Evolutionary conservation across 2,888 invertebrate genomes (phyloP), one percentile per base, ranked within the genome.

Genomic region (Amphimallon solstitiale): DNA sequence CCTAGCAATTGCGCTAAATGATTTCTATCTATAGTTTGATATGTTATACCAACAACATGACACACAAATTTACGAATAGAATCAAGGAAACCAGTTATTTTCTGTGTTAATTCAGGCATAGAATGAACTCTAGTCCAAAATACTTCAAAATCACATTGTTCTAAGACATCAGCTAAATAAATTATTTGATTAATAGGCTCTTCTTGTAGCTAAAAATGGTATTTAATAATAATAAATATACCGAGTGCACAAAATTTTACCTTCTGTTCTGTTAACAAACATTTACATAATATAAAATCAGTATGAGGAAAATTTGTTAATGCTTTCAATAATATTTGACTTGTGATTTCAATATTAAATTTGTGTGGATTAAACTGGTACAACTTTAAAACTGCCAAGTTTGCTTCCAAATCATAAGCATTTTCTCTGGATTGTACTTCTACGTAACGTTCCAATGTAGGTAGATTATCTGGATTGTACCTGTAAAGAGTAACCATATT

Each of bases 211-310:
- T 94, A 84, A 52, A 84, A 68, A 45, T 56, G 9, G 6, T 2
- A 52, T 1, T 52, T 1, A 29, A n/a, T 6, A 5, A 7, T 34
- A 10, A 34, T n/a, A 21, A 2, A 2, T n/a, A 14, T n/a, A 15
- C 5, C 19, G 15, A 7, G 35, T 19, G 29, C 10, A 51, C 1
- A 21, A 7, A 23, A 51, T 5, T 4, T 5, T 48, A 65, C 89
- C 78, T 87, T 88, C 75, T 87, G 86, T 66, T 94, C 93, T 71
- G 94, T 91, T 66, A 99, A 86, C 63, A 99, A 87, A 81, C 97
- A 98, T 84, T 99, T 99, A 85, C 98, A 99, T 71, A 99, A 86
- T 49, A 97, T 95, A 79, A 98, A 98, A 83, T 99, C 99, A 6
- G 98, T 95, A 78, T 98, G 96, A 0, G 99, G 99, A 74, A 98